Percentiles rank a stretch among this genome's conserved stretches.
These are phyloP conservation scores for Drymodes brunneopygia DNA, from an alignment of 2,113 vertebrate genomes.

Conservation along the genomic window DNA sequence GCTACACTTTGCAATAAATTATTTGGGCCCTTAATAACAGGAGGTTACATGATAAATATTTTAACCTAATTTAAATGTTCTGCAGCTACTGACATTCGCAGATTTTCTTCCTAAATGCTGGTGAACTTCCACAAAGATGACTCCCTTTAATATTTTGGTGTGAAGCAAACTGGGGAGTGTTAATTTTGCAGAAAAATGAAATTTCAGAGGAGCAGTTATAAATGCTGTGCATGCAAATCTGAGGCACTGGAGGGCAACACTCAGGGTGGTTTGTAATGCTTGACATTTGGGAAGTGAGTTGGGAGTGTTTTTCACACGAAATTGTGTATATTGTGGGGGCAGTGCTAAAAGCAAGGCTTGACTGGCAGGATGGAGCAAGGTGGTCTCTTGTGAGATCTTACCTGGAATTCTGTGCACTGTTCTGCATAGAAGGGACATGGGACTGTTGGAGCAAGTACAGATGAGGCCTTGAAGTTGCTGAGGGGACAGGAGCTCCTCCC, in stretches of 20 bases:
- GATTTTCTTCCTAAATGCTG: not conserved
- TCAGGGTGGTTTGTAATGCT: not conserved
- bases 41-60: not conserved
- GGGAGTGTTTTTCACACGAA: not conserved
- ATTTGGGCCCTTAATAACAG: not conserved
- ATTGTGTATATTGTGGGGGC: not conserved
- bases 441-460: not conserved
- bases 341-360: not conserved
- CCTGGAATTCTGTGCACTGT: accelerated
- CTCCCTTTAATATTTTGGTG: not conserved
- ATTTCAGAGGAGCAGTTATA: not conserved
- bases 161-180: not conserved
- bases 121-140: not conserved
- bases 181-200: not conserved
- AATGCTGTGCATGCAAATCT: not conserved
- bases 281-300: not conserved
- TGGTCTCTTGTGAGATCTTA: accelerated
- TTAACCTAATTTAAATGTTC: not conserved
- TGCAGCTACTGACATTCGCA: not conserved
- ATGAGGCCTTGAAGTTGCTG: accelerated
- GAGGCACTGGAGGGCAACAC: accelerated
- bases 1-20: not conserved
- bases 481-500: not conserved
- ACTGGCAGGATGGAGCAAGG: not conserved
- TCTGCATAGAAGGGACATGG: not conserved